These are phyloP conservation scores for Burhinus oedicnemus DNA, from an alignment of 2,113 vertebrate genomes.

Conservation along the genomic window DNA sequence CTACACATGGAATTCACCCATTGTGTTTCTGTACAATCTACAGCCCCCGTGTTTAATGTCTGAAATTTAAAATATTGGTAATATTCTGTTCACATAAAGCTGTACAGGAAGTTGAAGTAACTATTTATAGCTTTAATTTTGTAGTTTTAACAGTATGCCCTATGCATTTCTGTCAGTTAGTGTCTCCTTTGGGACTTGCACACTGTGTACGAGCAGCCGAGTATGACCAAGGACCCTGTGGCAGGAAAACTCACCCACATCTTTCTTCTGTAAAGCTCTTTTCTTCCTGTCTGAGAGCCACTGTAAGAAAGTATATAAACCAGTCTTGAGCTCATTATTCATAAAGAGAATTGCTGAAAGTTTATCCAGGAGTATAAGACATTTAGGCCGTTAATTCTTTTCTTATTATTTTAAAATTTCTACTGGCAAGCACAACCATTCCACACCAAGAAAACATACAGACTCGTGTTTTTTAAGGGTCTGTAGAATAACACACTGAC, in stretches of 20 bases:
- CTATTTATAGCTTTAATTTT: neutral
- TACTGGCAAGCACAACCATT: neutral
- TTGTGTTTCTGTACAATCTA: neutral
- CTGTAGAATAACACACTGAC: too few relatives aligned
- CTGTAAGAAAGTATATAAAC: conserved; percentile 61
- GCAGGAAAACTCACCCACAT: conserved; percentile 86
- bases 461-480: accelerated
- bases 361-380: neutral
- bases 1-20: neutral
- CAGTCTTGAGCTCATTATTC: neutral
- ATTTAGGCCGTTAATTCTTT: neutral
- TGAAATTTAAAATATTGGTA: neutral
- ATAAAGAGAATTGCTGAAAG: neutral
- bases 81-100: neutral
- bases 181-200: neutral
- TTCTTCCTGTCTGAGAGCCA: conserved; percentile 97
- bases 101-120: neutral
- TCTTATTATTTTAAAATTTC: neutral
- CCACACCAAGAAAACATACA: accelerated
- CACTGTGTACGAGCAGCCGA: accelerated
- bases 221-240: accelerated
- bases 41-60: neutral
- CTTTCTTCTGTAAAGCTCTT: conserved; percentile 92
- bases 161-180: neutral
- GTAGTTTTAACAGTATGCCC: neutral